Percentiles rank a stretch among this genome's conserved stretches.
Evolutionary conservation across 2,797 vertebrate species (phyloP).

Genomic region (Characodon lateralis): DNA sequence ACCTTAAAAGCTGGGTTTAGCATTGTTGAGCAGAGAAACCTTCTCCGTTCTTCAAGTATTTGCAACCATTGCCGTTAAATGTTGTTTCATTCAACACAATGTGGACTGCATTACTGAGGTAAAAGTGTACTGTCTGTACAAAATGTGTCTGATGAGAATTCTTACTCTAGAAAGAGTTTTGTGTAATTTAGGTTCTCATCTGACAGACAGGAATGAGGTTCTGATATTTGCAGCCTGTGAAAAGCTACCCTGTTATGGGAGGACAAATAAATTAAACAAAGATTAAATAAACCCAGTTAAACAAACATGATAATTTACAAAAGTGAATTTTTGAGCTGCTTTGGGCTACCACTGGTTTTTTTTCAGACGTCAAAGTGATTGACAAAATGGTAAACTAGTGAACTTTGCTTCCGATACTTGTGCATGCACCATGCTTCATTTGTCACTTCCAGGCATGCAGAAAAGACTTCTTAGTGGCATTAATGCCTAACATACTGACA

Average conservation of each 20-base stretch:
- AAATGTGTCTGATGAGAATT: not conserved
- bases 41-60: not conserved
- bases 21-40: not conserved
- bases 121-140: not conserved
- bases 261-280: not conserved
- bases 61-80: not conserved
- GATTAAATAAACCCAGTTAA: conserved; percentile 2
- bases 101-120: not conserved
- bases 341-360: not conserved
- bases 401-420: not conserved
- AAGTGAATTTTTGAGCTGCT: not conserved
- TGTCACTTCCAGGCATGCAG: not conserved
- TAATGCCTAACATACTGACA: not conserved
- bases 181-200: not conserved
- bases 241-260: not conserved
- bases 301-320: not conserved
- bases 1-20: not conserved
- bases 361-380: not conserved
- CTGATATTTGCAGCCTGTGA: not conserved
- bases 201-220: not conserved
- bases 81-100: not conserved
- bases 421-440: not conserved
- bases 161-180: not conserved
- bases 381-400: not conserved
- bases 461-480: not conserved